Base-by-base conservation (phyloP, 2,888 invertebrate species). In the Papilio demoleus region DNA sequence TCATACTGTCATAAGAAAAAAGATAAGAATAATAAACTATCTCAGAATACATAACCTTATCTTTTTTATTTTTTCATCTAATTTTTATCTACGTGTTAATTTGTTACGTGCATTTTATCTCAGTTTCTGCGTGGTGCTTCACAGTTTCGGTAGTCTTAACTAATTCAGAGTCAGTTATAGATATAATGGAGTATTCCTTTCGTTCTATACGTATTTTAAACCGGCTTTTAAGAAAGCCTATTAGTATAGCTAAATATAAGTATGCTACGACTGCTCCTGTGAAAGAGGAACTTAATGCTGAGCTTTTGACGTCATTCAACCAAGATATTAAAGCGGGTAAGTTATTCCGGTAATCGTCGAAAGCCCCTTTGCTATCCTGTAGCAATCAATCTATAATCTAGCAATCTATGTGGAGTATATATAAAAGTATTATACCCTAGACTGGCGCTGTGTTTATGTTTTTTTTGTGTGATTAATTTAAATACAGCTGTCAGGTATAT, bases 201-300 rank as follows among this genome's bases (percentile, higher is more conserved):
- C 88, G 88, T 31, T 77, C 84, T 14, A 42, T 83, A n/a, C 80
- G 83, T 36, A 71, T 84, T 68, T 74, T 88, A 34, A 85, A 76
- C 88, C 90, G 91, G 87, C 83, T 87, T 83, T 77, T 88, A 56
- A 81, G 85, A 19, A 86, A 81, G 77, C 84, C 88, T 1, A 65
- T 79, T 40, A 76, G 81, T 63, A 70, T 85, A 70, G 73, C 79
- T 34, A 78, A 81, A 22, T 82, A 76, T 67, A 86, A 85, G 75
- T 81, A 77, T 76, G 72, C 84, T 65, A 81, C 86, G 14, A 82
- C 80, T 42, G 77, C 85, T 34, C 83, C 84, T 38, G 79, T 83
- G 1, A 87, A 89, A 70, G 90, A 88, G 76, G 86, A 91, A 68
- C 70, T 79, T 2, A 88, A 85, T 70, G 72, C 78, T 0, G 88